Percentiles rank a stretch among this genome's conserved stretches.
Evolutionary conservation across 2,888 invertebrate genomes (phyloP).

Genomic region (Tanypteryx hageni): DNA sequence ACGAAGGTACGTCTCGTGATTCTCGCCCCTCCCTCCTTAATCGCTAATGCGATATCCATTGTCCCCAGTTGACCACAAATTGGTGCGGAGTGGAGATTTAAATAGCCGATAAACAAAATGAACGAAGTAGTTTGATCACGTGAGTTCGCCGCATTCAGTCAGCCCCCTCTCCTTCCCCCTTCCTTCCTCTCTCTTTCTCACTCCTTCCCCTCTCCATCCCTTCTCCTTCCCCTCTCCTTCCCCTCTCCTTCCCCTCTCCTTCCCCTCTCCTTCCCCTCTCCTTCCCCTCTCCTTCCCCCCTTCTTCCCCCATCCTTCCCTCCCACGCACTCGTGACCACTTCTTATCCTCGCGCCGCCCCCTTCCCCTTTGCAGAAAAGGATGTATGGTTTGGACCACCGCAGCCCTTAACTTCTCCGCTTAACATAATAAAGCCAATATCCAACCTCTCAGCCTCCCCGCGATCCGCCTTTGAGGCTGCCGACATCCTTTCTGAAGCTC

Average conservation of each 20-base stretch:
- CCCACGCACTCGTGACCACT: not conserved
- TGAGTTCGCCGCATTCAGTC: not conserved
- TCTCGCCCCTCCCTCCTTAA: too few species aligned
- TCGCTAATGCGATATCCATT: too few species aligned
- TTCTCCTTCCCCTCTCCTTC: not conserved
- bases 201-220: not conserved
- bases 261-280: not conserved
- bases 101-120: too few species aligned
- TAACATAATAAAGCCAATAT: conserved; percentile 43
- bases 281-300: not conserved
- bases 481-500: conserved; percentile 34
- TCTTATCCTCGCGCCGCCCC: not conserved
- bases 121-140: too few species aligned
- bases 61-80: too few species aligned
- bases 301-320: too few species aligned
- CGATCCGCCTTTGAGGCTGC: not conserved
- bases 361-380: not conserved
- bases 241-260: not conserved
- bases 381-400: conserved; percentile 24
- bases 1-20: too few species aligned
- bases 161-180: not conserved
- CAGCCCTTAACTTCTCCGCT: conserved; percentile 30
- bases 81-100: too few species aligned
- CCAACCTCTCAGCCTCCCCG: not conserved
- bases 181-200: not conserved